phyloP scores from a whole-genome alignment of 2,797 vertebrate genomes.

The Lithobates pipiens region DNA sequence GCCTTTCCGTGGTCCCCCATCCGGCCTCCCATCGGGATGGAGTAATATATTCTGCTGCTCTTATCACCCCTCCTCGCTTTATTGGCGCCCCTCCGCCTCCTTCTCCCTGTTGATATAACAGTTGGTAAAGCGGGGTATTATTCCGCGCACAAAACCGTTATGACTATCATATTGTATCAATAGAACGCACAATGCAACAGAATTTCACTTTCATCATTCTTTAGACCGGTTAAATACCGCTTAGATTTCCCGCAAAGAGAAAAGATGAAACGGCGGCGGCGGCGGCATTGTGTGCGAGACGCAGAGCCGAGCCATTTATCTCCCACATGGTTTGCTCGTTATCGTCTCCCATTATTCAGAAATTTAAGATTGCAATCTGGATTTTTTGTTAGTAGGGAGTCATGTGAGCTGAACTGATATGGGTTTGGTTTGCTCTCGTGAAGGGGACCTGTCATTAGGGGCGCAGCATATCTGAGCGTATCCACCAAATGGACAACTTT shows the following conservation, averaged over 20 bases:
- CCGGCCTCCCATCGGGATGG: no score
- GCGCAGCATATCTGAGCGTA: no score
- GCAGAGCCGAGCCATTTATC: background rate
- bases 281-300: constrained; percentile 4
- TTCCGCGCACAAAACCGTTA: constrained; percentile 9
- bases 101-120: constrained; percentile 1
- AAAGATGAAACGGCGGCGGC: background rate
- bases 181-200: constrained; percentile 29
- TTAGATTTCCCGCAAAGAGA: constrained; percentile 17
- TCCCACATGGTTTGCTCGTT: background rate
- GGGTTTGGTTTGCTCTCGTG: no score
- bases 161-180: constrained; percentile 16
- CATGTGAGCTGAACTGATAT: background rate
- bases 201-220: constrained; percentile 20
- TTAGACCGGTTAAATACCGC: constrained; percentile 9
- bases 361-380: background rate
- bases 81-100: constrained; percentile 3
- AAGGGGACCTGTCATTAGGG: no score
- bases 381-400: background rate
- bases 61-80: background rate
- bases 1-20: no score
- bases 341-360: background rate
- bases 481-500: no score
- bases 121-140: background rate
- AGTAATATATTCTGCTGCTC: no score